Conservation (phyloP, 37 sponge, comb jelly and placozoan genomes). For the Oopsacas minuta region DNA sequence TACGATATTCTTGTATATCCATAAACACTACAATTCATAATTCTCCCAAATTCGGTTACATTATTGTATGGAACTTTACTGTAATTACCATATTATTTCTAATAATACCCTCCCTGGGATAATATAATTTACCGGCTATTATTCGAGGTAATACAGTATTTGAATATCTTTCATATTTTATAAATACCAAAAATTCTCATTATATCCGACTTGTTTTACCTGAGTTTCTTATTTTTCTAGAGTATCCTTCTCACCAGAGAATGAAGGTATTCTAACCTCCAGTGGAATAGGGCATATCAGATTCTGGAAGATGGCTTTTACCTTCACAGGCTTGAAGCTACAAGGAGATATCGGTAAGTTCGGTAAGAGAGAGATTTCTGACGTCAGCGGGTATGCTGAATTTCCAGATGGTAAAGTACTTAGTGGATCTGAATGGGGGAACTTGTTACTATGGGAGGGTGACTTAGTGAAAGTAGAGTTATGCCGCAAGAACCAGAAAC, state of each 20-base stretch:
- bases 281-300: slow-evolving; percentile 92
- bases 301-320: slow-evolving; percentile 99
- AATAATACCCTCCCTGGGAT: too few relatives aligned
- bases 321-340: slow-evolving; percentile 96
- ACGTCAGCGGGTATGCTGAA: slow-evolving; percentile 88
- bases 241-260: slow-evolving; percentile 90
- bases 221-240: slow-evolving; percentile 18
- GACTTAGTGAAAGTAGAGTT: slow-evolving; percentile 96
- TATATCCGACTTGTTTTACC: background rate
- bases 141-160: too few relatives aligned
- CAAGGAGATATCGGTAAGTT: slow-evolving; percentile 95
- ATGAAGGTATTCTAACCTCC: slow-evolving; percentile 85
- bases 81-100: too few relatives aligned
- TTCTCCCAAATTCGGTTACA: too few relatives aligned
- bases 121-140: too few relatives aligned
- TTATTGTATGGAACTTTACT: too few relatives aligned
- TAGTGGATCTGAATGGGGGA: slow-evolving; percentile 98
- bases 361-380: slow-evolving; percentile 84
- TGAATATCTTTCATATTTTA: too few relatives aligned
- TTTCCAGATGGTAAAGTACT: slow-evolving; percentile 97
- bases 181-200: too few relatives aligned
- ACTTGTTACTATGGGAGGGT: slow-evolving; percentile 98
- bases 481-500: slow-evolving; percentile 68
- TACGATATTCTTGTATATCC: too few relatives aligned
- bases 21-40: too few relatives aligned